Evolutionary conservation across 2,888 invertebrate genomes (phyloP).

Genomic region (Protula sp.): DNA sequence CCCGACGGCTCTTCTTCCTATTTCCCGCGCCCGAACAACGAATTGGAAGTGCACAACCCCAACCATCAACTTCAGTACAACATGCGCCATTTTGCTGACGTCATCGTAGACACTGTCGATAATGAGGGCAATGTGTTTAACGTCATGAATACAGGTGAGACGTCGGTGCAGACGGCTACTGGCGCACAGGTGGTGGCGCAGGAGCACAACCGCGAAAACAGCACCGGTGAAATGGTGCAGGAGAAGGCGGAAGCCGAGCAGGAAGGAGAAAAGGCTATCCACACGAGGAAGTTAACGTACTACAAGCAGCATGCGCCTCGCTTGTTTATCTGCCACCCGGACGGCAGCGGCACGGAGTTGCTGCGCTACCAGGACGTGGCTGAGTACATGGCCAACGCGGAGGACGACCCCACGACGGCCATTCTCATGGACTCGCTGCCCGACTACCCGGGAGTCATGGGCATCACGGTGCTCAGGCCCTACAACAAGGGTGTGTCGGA

Average conservation of each 20-base stretch:
- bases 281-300: background rate
- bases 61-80: constrained; percentile 37
- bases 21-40: constrained; percentile 28
- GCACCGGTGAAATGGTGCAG: no score
- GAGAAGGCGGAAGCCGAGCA: background rate
- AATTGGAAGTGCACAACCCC: constrained; percentile 24
- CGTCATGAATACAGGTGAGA: constrained; percentile 47
- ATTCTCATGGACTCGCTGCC: constrained; percentile 47
- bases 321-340: constrained; percentile 47
- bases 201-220: no score
- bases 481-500: constrained; percentile 38
- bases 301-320: constrained; percentile 48
- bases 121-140: constrained; percentile 46
- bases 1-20: constrained; percentile 26
- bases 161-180: constrained; percentile 29
- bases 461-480: constrained; percentile 48
- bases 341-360: constrained; percentile 50
- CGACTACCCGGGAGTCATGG: constrained; percentile 45
- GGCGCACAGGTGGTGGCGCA: no score
- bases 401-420: constrained; percentile 46
- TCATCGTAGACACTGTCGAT: constrained; percentile 45
- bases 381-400: constrained; percentile 42
- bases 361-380: constrained; percentile 47
- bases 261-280: no score
- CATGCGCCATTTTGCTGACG: constrained; percentile 44